Evolutionary conservation across 2,797 vertebrate genomes (phyloP).

Genomic region (Microchirus variegatus): DNA sequence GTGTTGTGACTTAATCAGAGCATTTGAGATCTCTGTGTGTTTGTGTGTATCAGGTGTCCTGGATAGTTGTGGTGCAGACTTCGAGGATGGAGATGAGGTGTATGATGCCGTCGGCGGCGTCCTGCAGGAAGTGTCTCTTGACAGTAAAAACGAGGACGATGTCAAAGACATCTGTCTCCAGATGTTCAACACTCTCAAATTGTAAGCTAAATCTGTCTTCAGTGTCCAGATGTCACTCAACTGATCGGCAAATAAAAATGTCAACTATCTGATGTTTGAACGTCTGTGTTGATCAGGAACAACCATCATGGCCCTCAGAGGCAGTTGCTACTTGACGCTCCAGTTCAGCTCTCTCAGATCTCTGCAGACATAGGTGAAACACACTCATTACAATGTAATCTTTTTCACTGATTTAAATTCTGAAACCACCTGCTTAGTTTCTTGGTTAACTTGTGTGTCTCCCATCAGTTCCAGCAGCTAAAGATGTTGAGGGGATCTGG

Average conservation of each 20-base stretch:
- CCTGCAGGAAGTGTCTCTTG: constrained; percentile 89
- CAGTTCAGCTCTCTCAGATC: constrained; percentile 91
- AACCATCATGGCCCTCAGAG: constrained; percentile 62
- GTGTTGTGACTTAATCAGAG: too few species aligned
- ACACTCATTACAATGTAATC: neutral
- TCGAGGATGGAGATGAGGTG: constrained; percentile 94
- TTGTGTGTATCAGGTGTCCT: constrained; percentile 81
- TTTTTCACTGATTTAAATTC: too few species aligned
- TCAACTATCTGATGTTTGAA: neutral
- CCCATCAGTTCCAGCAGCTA: constrained; percentile 37
- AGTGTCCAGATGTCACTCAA: neutral
- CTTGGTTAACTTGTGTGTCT: neutral
- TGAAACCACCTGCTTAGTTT: too few species aligned
- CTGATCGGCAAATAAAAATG: neutral
- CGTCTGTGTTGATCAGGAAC: constrained; percentile 49
- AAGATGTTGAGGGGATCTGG: constrained; percentile 83
- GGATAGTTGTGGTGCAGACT: constrained; percentile 88
- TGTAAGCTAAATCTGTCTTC: constrained; percentile 70
- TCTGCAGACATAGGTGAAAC: constrained; percentile 81
- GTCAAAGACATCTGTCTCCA: constrained; percentile 91
- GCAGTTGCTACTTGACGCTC: constrained; percentile 89
- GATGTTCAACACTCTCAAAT: constrained; percentile 92
- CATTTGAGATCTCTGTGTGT: neutral
- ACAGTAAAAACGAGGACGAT: constrained; percentile 91
- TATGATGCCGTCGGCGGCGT: constrained; percentile 93